Evolutionary conservation across 2,888 invertebrate species (phyloP).

Genomic region (Hybos culiciformis): DNA sequence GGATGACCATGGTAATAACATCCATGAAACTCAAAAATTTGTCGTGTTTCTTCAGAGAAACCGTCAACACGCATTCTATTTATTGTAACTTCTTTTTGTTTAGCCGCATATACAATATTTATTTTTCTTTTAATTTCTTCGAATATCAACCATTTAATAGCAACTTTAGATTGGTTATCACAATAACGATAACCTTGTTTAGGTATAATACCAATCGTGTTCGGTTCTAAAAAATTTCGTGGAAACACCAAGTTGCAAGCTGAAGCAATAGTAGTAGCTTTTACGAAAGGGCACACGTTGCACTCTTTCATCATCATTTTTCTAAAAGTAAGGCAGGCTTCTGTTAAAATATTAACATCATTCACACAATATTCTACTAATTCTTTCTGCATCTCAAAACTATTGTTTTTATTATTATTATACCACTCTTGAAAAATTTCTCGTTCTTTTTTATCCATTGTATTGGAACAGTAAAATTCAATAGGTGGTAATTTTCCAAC

Average conservation of each 20-base stretch:
- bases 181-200: conserved; percentile 17
- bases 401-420: conserved; percentile 9
- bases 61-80: not conserved
- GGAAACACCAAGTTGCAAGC: conserved; percentile 19
- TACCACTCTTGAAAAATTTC: conserved; percentile 17
- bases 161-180: conserved; percentile 18
- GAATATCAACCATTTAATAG: not conserved
- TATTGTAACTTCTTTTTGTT: not conserved
- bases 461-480: conserved; percentile 15
- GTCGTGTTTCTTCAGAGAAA: not conserved
- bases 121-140: not conserved
- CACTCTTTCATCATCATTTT: conserved; percentile 15
- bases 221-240: conserved; percentile 18
- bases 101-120: not conserved
- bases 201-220: conserved; percentile 21
- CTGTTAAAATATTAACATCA: conserved; percentile 18
- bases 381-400: conserved; percentile 21
- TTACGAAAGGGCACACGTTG: conserved; percentile 19
- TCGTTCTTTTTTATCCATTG: conserved; percentile 12
- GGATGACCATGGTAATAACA: conserved; percentile 9
- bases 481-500: conserved; percentile 14
- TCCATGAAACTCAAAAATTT: conserved; percentile 3
- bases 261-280: conserved; percentile 17
- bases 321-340: conserved; percentile 20
- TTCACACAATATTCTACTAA: conserved; percentile 10